These are phyloP conservation scores for Panthera leo DNA, from an alignment of 2,113 vertebrate genomes.

Conservation along the genomic window DNA sequence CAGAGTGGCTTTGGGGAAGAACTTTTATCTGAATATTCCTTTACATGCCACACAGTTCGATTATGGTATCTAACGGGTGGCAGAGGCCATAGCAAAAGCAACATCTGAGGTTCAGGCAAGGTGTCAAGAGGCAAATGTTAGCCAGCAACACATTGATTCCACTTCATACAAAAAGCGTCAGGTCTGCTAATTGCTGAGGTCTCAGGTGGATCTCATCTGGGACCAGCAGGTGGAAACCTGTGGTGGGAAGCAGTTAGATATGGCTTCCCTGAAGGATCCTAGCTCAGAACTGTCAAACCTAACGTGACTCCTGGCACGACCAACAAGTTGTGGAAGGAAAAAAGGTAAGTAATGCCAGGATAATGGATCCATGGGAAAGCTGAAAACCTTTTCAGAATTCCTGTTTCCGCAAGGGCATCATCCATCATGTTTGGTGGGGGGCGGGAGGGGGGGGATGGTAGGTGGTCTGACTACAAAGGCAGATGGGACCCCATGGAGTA, in stretches of 20 bases:
- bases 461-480: neutral
- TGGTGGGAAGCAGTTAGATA: neutral
- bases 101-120: neutral
- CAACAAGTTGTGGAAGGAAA: neutral
- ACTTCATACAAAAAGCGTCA: neutral
- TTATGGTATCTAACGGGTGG: neutral
- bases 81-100: constrained; percentile 6
- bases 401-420: neutral
- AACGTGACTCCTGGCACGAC: neutral
- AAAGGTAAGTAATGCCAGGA: neutral
- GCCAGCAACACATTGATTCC: neutral
- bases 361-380: neutral
- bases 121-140: neutral
- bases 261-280: neutral
- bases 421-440: neutral
- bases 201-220: neutral
- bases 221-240: neutral
- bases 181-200: neutral
- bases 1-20: neutral
- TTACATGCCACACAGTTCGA: neutral
- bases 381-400: neutral
- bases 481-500: neutral
- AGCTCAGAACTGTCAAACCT: neutral
- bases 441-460: neutral
- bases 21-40: neutral